Evolutionary conservation across 2,888 invertebrate genomes (phyloP), one percentile per base, ranked within the genome.

Genomic region (Parthenolecanium corni): DNA sequence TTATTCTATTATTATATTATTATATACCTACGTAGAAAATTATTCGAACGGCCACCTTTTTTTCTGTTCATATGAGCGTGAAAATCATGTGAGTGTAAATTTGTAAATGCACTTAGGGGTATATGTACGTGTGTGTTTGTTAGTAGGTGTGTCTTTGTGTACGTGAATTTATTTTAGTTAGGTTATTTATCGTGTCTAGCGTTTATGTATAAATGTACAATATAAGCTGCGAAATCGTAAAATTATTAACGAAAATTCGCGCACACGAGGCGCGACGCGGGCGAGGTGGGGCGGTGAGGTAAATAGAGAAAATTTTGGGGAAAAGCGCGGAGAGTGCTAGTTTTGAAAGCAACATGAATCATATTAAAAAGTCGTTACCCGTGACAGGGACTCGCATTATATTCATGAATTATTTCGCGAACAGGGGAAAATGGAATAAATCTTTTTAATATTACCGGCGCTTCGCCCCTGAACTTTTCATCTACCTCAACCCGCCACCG

Each of bases 301-400:
- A 57, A 57, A 47, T 58, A 31, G 58, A 20, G 49, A 58, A 58
- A 58, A 53, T 49, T 58, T 58, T 20, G 52, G n/a, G n/a, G 36
- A 52, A 16, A 44, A 44, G 18, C 53, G 21, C 25, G 49, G 47
- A 58, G 25, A 49, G 58, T 47, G 52, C 52, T 52, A 58, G 58
- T 58, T 31, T 58, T 58, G 58, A 58, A 58, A 58, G 58, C 47
- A 58, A 58, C 58, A 58, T 58, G 58, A 58, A 58, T 58, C 58
- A 58, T 58, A 58, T 58, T 58, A 49, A 58, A 58, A 58, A 58
- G 58, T 58, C 58, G 58, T 58, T 58, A 58, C 58, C 58, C 58
- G 49, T 58, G 58, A 58, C 58, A 58, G 58, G 58, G 58, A 58
- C 58, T 58, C 58, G 58, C 58, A 58, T 58, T 58, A 58, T 58